Conservation (phyloP, 2,797 vertebrate species). For the Acipenser oxyrinchus region DNA sequence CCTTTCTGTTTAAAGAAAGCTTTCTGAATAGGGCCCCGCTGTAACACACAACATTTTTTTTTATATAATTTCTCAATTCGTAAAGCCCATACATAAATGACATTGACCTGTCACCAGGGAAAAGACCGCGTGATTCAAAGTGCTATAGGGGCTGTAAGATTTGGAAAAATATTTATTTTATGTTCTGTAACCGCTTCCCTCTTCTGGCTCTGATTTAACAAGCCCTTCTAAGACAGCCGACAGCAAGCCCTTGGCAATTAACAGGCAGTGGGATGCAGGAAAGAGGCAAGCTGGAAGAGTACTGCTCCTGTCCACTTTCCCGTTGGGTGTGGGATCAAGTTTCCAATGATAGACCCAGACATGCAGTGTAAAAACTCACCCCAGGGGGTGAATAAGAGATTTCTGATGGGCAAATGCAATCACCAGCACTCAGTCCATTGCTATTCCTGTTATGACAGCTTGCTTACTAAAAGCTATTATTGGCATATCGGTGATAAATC, state of each 20-base stretch:
- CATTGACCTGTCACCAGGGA: too few relatives aligned
- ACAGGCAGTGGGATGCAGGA: constrained; percentile 17
- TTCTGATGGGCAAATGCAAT: constrained; percentile 9
- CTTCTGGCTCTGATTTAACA: constrained; percentile 19
- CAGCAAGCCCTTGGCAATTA: constrained; percentile 23
- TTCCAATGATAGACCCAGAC: constrained; percentile 20
- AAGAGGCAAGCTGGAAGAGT: neutral
- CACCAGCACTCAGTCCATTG: constrained; percentile 13
- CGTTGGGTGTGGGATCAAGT: constrained; percentile 10
- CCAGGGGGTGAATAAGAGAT: constrained; percentile 1
- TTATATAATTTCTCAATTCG: too few relatives aligned
- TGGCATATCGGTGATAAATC: constrained; percentile 16
- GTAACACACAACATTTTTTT: too few relatives aligned
- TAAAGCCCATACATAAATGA: too few relatives aligned
- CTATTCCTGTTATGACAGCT: constrained; percentile 11
- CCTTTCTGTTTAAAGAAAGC: too few relatives aligned
- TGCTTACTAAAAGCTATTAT: constrained; percentile 10
- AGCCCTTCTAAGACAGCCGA: neutral
- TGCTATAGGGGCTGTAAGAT: too few relatives aligned
- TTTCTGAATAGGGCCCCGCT: too few relatives aligned
- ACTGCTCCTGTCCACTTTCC: constrained; percentile 2
- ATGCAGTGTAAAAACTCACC: constrained; percentile 16
- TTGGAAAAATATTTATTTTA: too few relatives aligned
- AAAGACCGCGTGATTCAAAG: too few relatives aligned
- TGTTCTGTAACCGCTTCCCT: neutral